phyloP scores from a whole-genome alignment of 2,888 invertebrate genomes.

The Tigriopus californicus region DNA sequence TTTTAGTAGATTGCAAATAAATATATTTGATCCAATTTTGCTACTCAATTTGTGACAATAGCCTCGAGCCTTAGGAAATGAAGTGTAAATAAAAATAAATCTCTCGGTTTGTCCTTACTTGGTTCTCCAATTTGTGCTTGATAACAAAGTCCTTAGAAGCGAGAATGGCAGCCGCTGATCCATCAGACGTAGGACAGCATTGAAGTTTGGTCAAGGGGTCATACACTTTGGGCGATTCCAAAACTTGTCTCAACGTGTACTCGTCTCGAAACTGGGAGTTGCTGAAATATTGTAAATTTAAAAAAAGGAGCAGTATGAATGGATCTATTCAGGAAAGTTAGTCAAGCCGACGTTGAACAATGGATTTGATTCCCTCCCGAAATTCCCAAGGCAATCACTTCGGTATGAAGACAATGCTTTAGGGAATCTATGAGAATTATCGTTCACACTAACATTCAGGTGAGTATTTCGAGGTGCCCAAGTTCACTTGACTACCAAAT shows the following conservation, averaged over 20 bases:
- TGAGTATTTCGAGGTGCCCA: not conserved
- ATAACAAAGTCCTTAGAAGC: constrained; percentile 79
- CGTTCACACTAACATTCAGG: no score
- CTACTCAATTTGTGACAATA: no score
- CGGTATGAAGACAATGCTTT: no score
- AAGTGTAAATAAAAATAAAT: no score
- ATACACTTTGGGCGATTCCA: constrained; percentile 67
- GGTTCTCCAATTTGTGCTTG: constrained; percentile 48
- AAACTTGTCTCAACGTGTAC: constrained; percentile 73
- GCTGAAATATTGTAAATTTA: constrained; percentile 27
- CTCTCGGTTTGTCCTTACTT: not conserved
- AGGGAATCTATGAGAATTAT: no score
- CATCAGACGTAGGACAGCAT: constrained; percentile 96
- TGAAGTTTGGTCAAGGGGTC: constrained; percentile 86
- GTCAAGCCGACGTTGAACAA: no score
- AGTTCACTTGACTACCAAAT: not conserved
- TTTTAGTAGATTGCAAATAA: no score
- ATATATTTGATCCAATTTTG: no score
- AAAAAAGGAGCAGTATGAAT: not conserved
- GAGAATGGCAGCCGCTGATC: constrained; percentile 80
- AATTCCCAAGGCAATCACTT: no score
- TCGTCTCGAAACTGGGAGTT: constrained; percentile 84
- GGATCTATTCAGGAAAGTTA: no score
- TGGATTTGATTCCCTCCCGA: no score
- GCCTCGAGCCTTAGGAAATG: no score